Evolutionary conservation across 2,888 invertebrate species (phyloP).

Genomic region (Nipponacmea schrenckii): DNA sequence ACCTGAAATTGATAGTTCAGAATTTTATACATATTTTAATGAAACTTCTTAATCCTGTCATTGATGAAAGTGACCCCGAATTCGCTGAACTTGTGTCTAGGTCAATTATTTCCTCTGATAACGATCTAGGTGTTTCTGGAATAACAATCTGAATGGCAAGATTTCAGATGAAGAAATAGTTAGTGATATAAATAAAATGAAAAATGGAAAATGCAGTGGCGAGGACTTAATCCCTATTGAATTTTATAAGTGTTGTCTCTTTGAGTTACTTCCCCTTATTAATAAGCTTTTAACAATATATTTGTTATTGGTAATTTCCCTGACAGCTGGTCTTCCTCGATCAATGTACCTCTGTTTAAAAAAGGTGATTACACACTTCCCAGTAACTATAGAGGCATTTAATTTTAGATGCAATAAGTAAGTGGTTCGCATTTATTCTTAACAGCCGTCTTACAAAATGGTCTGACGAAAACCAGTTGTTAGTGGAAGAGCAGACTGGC

Average conservation of each 20-base stretch:
- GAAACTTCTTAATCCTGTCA: not conserved
- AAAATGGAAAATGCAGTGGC: constrained; percentile 13
- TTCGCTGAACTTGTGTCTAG: not conserved
- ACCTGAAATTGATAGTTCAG: no score
- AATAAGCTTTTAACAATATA: not conserved
- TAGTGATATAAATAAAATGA: not conserved
- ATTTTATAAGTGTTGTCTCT: not conserved
- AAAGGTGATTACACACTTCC: not conserved
- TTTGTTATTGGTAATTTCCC: not conserved
- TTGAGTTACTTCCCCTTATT: not conserved
- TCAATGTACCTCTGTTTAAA: not conserved
- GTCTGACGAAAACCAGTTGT: constrained; percentile 1
- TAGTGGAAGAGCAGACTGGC: constrained; percentile 5
- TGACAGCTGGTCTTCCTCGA: not conserved
- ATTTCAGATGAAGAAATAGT: no score
- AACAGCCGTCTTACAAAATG: constrained; percentile 11
- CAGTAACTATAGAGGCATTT: constrained; percentile 2
- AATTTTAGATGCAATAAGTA: not conserved
- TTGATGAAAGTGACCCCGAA: not conserved
- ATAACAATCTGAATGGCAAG: no score
- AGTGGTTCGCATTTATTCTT: not conserved
- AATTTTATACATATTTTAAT: not conserved
- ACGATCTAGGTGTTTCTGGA: no score
- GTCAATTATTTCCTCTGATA: not conserved
- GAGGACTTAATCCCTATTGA: not conserved